Conservation (phyloP, 2,113 vertebrate species). For the Chaetops frenatus region DNA sequence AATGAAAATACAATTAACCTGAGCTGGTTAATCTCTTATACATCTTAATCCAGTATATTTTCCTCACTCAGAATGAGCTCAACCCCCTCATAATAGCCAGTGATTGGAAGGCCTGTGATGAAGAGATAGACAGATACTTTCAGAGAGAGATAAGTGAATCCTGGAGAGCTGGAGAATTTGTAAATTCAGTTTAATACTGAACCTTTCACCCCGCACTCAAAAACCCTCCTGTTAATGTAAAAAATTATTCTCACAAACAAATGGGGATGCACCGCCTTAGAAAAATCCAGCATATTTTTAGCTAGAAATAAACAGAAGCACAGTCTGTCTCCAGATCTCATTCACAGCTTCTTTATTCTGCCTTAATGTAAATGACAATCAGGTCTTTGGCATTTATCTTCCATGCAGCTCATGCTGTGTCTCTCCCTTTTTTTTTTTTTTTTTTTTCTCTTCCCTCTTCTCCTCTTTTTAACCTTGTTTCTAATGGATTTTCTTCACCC, state of each 20-base stretch:
- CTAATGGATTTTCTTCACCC: not conserved
- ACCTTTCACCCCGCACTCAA: not conserved
- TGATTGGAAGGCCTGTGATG: not conserved
- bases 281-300: not conserved
- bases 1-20: slow-evolving; percentile 55
- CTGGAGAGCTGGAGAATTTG: not conserved
- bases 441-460: not conserved
- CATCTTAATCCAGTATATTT: slow-evolving; percentile 20
- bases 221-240: not conserved
- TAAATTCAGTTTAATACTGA: not conserved
- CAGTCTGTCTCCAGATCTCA: not conserved
- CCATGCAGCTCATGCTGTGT: not conserved
- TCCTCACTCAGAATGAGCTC: not conserved
- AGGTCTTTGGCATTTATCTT: not conserved
- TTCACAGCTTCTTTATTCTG: not conserved
- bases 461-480: not conserved
- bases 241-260: not conserved
- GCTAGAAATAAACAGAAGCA: not conserved
- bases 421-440: not conserved
- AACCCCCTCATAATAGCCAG: not conserved
- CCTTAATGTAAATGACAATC: not conserved
- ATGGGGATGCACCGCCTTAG: not conserved
- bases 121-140: not conserved
- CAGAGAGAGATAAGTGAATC: not conserved
- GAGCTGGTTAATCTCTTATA: slow-evolving; percentile 2